Percentiles rank a stretch among this genome's conserved stretches.
Evolutionary conservation across 2,888 invertebrate genomes (phyloP).

Genomic region (Glaucopsyche alexis): DNA sequence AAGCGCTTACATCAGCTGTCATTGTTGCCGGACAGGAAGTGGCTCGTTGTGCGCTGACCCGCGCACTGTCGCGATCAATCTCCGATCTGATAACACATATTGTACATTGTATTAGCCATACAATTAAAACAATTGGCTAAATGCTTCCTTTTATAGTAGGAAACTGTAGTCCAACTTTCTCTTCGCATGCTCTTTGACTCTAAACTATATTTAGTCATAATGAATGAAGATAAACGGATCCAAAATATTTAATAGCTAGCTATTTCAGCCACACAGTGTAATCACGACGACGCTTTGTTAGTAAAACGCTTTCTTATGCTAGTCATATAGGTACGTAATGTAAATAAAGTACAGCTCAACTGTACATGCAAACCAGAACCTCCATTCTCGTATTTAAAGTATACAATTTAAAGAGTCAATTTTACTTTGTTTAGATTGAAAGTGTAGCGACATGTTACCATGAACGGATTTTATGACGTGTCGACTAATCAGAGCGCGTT

Average conservation of each 20-base stretch:
- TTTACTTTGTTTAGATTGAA: too few species aligned
- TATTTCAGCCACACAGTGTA: not conserved
- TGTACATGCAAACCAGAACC: too few species aligned
- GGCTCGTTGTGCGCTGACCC: conserved; percentile 70
- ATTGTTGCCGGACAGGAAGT: conserved; percentile 70
- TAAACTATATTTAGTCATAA: not conserved
- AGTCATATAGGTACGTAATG: too few species aligned
- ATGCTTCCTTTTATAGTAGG: not conserved
- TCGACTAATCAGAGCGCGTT: too few species aligned
- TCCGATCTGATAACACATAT: not conserved
- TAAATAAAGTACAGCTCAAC: too few species aligned
- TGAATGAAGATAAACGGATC: conserved; percentile 11
- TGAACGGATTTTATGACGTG: too few species aligned
- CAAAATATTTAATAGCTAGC: not conserved
- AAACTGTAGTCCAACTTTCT: not conserved
- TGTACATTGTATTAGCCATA: conserved; percentile 13
- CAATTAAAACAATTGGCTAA: conserved; percentile 20
- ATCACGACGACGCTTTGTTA: not conserved
- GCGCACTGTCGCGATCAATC: conserved; percentile 43
- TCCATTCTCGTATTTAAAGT: too few species aligned
- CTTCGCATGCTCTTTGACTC: conserved; percentile 11
- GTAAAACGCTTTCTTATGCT: not conserved
- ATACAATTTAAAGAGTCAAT: too few species aligned
- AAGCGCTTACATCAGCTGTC: conserved; percentile 55
- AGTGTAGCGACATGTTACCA: too few species aligned